Evolutionary conservation across 2,888 invertebrate genomes (phyloP).

Genomic region (Microplitis deprimator): DNA sequence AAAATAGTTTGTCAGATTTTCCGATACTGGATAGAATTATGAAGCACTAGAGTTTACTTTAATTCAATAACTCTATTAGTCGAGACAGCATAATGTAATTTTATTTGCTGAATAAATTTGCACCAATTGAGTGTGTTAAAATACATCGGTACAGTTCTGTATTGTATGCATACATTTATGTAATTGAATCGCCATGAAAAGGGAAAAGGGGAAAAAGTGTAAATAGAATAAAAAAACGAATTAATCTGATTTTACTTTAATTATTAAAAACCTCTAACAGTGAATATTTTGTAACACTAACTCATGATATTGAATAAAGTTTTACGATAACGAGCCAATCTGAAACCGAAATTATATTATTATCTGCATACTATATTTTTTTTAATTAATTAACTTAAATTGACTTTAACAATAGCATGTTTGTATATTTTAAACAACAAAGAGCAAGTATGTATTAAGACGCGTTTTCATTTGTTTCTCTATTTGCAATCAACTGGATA

Average conservation of each 20-base stretch:
- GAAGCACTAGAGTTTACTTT: not conserved
- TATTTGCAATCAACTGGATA: too few species aligned
- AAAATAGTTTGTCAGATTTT: not conserved
- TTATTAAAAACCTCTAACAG: not conserved
- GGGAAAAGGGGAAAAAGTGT: not conserved
- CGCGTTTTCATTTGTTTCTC: too few species aligned
- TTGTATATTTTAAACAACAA: too few species aligned
- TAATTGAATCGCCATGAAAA: conserved; percentile 22
- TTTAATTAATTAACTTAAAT: too few species aligned
- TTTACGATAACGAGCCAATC: too few species aligned
- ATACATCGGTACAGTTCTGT: not conserved
- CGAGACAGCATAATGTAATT: conserved; percentile 6
- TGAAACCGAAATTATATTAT: too few species aligned
- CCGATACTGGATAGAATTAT: not conserved
- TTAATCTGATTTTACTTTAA: not conserved
- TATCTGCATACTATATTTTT: too few species aligned
- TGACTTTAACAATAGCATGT: too few species aligned
- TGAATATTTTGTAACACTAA: not conserved
- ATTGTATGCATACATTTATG: conserved; percentile 1
- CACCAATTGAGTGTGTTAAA: conserved; percentile 12
- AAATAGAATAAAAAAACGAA: not conserved
- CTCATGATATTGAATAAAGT: too few species aligned
- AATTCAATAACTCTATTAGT: conserved; percentile 4
- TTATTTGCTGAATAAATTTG: conserved; percentile 22
- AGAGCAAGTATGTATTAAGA: too few species aligned